A percentile compares a stretch with the other conserved stretches of the same genome.
Evolutionary conservation across 2,797 vertebrate species (phyloP).

Genomic region (Peromyscus aztecus): DNA sequence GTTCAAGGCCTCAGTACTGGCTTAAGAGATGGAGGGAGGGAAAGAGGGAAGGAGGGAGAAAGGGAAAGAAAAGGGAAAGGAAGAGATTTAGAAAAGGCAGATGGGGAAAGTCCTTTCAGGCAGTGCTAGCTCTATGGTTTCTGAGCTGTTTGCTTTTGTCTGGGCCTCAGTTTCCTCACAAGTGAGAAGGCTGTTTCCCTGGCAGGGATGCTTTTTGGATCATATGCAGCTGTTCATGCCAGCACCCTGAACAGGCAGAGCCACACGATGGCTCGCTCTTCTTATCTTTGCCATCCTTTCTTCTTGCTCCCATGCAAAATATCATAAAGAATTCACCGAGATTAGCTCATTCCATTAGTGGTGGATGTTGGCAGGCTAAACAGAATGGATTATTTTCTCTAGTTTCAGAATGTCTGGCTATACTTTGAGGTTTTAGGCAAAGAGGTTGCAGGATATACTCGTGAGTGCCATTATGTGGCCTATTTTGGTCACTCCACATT

Average conservation of each 20-base stretch:
- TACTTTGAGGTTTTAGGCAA: conserved; percentile 31
- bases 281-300: not conserved
- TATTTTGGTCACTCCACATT: not conserved
- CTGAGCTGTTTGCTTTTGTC: not conserved
- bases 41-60: not conserved
- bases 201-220: accelerated
- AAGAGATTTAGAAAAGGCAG: not conserved
- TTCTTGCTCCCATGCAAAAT: not conserved
- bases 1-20: not conserved
- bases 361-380: not conserved
- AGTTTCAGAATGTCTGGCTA: conserved; percentile 37
- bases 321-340: not conserved
- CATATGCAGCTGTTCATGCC: not conserved
- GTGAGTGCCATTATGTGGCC: not conserved
- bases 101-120: not conserved
- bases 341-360: conserved; percentile 12
- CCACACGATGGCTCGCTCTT: not conserved
- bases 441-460: not conserved
- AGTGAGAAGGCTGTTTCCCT: not conserved
- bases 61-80: not conserved
- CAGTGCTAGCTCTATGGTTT: not conserved
- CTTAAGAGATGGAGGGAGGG: no score
- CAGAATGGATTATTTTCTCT: not conserved
- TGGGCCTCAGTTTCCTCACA: conserved; percentile 35
- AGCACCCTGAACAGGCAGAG: not conserved